A percentile compares a stretch with the other conserved stretches of the same genome.
phyloP scores from a whole-genome alignment of 2,888 invertebrate species.

The Thelaira solivaga region DNA sequence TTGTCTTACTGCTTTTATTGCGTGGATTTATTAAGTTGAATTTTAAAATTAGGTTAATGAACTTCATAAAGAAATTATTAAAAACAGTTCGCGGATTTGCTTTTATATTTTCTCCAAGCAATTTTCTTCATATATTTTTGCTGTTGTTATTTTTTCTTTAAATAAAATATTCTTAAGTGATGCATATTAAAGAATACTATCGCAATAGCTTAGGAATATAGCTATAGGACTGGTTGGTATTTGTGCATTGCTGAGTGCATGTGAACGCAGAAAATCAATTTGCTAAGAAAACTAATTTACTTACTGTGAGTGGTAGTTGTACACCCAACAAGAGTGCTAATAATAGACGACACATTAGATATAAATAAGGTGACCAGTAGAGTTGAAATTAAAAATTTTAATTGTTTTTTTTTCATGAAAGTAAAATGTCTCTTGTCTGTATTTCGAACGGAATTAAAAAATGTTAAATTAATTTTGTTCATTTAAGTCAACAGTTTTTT shows the following conservation, averaged over 20 bases:
- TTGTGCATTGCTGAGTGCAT: not conserved
- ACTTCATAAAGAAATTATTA: slow-evolving; percentile 39
- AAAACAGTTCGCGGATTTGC: not conserved
- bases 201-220: too few species aligned
- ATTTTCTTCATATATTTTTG: not conserved
- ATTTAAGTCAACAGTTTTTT: too few species aligned
- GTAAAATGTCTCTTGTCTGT: too few species aligned
- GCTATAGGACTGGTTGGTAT: too few species aligned
- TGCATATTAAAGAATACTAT: too few species aligned
- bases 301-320: slow-evolving; percentile 44
- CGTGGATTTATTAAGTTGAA: slow-evolving; percentile 1
- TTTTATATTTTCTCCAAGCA: not conserved
- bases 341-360: slow-evolving; percentile 44
- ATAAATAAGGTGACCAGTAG: slow-evolving; percentile 18
- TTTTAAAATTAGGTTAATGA: slow-evolving; percentile 44
- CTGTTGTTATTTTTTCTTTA: not conserved
- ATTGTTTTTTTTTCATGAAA: too few species aligned
- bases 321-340: slow-evolving; percentile 35
- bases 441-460: too few species aligned
- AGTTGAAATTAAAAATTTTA: not conserved
- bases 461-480: too few species aligned
- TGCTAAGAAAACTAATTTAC: slow-evolving; percentile 56
- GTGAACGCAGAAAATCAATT: slow-evolving; percentile 38
- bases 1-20: not conserved
- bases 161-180: too few species aligned